Evolutionary conservation across 2,113 vertebrate species (phyloP).

Genomic region (Chamaetylas fuelleborni): DNA sequence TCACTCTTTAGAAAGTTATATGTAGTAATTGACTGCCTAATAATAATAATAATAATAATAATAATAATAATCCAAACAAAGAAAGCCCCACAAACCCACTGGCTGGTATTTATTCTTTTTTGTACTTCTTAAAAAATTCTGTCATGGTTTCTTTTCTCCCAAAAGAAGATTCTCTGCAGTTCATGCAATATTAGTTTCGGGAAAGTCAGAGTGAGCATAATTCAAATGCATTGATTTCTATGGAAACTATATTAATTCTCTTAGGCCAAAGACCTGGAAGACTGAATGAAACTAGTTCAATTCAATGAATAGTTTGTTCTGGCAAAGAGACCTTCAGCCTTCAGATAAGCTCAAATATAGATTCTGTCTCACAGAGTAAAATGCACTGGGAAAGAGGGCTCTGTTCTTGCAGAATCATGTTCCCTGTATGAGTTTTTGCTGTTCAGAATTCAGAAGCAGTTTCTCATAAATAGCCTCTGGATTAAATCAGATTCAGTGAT

Average conservation of each 20-base stretch:
- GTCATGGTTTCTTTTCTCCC: background rate
- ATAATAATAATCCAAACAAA: background rate
- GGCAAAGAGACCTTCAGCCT: background rate
- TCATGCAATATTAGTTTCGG: background rate
- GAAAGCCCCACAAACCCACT: background rate
- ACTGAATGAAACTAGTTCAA: background rate
- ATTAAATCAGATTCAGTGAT: background rate
- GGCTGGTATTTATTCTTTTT: background rate
- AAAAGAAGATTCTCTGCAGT: background rate
- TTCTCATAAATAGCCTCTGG: background rate
- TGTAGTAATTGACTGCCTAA: rapidly evolving
- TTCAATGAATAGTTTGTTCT: background rate
- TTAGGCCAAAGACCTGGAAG: background rate
- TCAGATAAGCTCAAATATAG: background rate
- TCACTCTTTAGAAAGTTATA: background rate
- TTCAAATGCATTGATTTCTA: background rate
- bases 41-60: too few species aligned
- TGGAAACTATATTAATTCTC: background rate
- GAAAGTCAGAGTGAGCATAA: background rate
- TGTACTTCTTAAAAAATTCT: background rate
- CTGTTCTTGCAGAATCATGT: background rate
- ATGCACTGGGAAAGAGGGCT: background rate
- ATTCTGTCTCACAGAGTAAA: background rate
- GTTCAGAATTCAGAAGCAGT: background rate
- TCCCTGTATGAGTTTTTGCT: background rate